Evolutionary conservation across 2,113 vertebrate species (phyloP).

Genomic region (Nothoprocta perdicaria): DNA sequence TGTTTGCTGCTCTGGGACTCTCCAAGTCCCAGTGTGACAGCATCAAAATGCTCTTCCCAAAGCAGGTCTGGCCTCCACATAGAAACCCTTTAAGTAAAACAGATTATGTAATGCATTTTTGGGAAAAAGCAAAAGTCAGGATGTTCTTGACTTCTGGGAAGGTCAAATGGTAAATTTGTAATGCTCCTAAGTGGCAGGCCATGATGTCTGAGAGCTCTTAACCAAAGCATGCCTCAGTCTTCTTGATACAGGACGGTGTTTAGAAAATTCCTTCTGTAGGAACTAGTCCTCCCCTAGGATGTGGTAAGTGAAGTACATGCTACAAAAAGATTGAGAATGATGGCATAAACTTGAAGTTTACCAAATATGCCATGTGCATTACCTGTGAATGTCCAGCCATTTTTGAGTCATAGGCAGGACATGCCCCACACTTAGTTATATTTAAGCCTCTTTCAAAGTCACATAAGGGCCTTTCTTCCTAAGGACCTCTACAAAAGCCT

Average conservation of each 20-base stretch:
- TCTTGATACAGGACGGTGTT: not conserved
- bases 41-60: not conserved
- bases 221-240: not conserved
- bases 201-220: not conserved
- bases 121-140: not conserved
- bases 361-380: not conserved
- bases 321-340: not conserved
- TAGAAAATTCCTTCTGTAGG: not conserved
- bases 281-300: not conserved
- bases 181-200: rapidly evolving
- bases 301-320: not conserved
- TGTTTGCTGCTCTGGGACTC: rapidly evolving
- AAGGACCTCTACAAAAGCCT: not conserved
- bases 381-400: not conserved
- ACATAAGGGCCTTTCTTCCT: not conserved
- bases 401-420: not conserved
- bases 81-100: not conserved
- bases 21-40: rapidly evolving
- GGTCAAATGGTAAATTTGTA: not conserved
- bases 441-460: not conserved
- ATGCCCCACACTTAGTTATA: not conserved
- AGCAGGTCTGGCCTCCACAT: not conserved
- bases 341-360: not conserved
- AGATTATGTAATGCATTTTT: not conserved
- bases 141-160: not conserved